phyloP scores from a whole-genome alignment of 1,140 invertebrate species.

The Meloidogyne exigua region DNA sequence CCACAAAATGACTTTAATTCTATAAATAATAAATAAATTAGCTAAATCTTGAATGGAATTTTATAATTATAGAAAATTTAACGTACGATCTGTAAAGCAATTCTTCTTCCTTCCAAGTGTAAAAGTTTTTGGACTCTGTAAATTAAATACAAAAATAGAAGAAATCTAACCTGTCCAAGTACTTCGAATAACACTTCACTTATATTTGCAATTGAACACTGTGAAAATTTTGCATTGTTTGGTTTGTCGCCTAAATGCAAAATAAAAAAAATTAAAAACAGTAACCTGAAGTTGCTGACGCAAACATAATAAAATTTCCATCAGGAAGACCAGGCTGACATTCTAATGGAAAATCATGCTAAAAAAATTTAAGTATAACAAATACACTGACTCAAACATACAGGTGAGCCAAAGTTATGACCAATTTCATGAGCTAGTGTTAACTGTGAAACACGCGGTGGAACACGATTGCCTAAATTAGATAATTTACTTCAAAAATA shows the following conservation, averaged over 20 bases:
- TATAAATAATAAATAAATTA: slow-evolving; percentile 61
- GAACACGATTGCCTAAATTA: slow-evolving; percentile 74
- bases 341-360: slow-evolving; percentile 91
- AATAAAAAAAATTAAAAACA: neutral
- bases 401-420: slow-evolving; percentile 96
- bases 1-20: slow-evolving; percentile 89
- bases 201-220: slow-evolving; percentile 90
- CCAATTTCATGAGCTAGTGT: slow-evolving; percentile 98
- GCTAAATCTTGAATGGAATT: neutral
- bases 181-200: slow-evolving; percentile 81
- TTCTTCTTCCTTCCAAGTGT: slow-evolving; percentile 80
- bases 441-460: slow-evolving; percentile 91
- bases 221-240: slow-evolving; percentile 90
- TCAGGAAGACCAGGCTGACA: slow-evolving; percentile 84
- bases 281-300: slow-evolving; percentile 80
- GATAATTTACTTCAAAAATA: too few relatives aligned
- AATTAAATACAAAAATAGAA: slow-evolving; percentile 8
- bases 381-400: slow-evolving; percentile 62
- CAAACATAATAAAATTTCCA: slow-evolving; percentile 97
- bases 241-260: slow-evolving; percentile 73
- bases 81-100: slow-evolving; percentile 73
- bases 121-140: slow-evolving; percentile 3
- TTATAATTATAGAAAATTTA: neutral
- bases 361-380: slow-evolving; percentile 53
- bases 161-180: slow-evolving; percentile 4